A percentile compares a stretch with the other conserved stretches of the same genome.
Evolutionary conservation across 2,113 vertebrate genomes (phyloP).

Genomic region (Prinia subflava): DNA sequence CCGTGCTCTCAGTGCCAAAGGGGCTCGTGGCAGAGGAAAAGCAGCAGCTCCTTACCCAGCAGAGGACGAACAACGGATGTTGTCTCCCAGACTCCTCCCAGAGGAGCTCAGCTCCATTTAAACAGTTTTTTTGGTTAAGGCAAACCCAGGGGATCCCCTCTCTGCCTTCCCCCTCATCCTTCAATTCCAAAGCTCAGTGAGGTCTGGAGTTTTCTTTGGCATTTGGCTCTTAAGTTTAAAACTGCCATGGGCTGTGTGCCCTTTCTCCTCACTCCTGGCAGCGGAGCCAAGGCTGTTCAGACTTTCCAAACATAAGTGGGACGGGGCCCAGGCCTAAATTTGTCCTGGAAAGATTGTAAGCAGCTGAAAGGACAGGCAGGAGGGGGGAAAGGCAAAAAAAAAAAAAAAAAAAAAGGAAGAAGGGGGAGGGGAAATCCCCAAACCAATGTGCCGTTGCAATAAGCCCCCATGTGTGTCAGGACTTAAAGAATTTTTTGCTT

Average conservation of each 20-base stretch:
- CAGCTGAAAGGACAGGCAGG: neutral
- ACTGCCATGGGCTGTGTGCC: neutral
- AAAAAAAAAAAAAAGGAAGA: neutral
- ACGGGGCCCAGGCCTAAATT: neutral
- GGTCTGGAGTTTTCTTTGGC: constrained; percentile 12
- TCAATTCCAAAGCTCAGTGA: neutral
- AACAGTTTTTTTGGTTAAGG: neutral
- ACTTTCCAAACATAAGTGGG: constrained; percentile 37
- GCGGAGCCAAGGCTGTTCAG: neutral
- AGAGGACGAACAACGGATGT: neutral
- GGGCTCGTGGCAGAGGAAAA: neutral
- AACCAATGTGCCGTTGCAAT: neutral
- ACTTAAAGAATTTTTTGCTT: accelerated
- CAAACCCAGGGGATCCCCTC: neutral
- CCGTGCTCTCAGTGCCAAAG: accelerated
- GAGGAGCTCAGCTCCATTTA: neutral
- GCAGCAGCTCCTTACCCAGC: neutral
- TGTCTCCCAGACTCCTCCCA: neutral
- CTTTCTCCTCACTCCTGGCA: neutral
- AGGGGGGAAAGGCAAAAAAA: accelerated
- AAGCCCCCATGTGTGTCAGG: neutral
- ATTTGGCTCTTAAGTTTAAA: neutral
- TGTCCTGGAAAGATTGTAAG: neutral
- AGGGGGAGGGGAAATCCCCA: accelerated
- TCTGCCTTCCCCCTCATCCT: neutral